Conservation (phyloP, 2,113 vertebrate genomes). For the Harpagus bidentatus region DNA sequence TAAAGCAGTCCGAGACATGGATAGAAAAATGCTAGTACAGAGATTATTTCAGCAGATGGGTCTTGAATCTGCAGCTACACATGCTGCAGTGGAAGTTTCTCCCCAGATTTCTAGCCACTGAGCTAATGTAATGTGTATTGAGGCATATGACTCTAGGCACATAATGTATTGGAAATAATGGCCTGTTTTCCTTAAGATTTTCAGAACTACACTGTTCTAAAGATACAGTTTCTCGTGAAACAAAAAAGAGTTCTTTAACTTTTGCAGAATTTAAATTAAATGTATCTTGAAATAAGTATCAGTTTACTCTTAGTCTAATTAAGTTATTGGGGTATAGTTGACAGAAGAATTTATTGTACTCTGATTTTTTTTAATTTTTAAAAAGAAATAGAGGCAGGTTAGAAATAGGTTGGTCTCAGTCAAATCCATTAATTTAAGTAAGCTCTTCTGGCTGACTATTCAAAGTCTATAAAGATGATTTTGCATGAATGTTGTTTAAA, state of each 20-base stretch:
- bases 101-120: background rate
- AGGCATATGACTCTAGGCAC: background rate
- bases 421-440: background rate
- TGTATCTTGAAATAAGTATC: background rate
- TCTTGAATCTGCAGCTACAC: background rate
- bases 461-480: background rate
- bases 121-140: background rate
- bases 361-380: background rate
- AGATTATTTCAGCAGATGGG: background rate
- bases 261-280: background rate
- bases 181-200: background rate
- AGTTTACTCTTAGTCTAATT: background rate
- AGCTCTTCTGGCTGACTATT: background rate
- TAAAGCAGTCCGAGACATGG: background rate
- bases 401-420: background rate
- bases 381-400: background rate
- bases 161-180: background rate
- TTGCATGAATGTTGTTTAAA: background rate
- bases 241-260: background rate
- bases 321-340: background rate
- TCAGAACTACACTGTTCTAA: background rate
- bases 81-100: background rate
- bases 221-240: background rate
- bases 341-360: background rate
- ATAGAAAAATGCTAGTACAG: background rate